Percentiles rank a stretch among this genome's conserved stretches.
Evolutionary conservation across 64 coral and sea anemone species (phyloP).

Genomic region (Hydrozoanthus tunicans): DNA sequence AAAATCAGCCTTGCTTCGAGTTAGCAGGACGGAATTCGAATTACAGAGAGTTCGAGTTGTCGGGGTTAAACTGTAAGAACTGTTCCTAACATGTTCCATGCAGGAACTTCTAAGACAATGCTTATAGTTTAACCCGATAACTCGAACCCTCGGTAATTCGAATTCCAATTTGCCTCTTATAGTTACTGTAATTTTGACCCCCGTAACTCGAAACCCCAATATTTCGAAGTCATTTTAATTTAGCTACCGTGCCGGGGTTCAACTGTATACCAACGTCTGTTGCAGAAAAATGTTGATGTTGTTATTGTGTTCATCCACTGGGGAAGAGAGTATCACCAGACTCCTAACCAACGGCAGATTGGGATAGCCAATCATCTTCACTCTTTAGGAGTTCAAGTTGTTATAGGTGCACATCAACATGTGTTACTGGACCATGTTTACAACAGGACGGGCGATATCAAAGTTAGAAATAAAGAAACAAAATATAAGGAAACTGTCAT

Average conservation of each 20-base stretch:
- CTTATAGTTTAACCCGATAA: too few relatives aligned
- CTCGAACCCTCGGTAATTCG: too few relatives aligned
- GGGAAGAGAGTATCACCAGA: constrained; percentile 17
- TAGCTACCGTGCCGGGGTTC: not conserved
- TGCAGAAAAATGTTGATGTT: constrained; percentile 57
- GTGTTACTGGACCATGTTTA: constrained; percentile 57
- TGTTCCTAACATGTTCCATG: too few relatives aligned
- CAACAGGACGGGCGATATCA: not conserved
- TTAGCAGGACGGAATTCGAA: too few relatives aligned
- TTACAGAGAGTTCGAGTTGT: too few relatives aligned
- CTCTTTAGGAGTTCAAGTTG: constrained; percentile 63
- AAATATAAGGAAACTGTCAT: not conserved
- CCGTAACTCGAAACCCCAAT: not conserved
- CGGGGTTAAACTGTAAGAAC: too few relatives aligned
- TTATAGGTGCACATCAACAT: constrained; percentile 73
- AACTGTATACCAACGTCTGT: not conserved
- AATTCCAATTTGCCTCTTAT: too few relatives aligned
- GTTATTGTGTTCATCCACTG: constrained; percentile 74
- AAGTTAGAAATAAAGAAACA: not conserved
- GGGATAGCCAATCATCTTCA: constrained; percentile 49
- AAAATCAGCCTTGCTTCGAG: too few relatives aligned
- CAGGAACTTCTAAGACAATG: too few relatives aligned
- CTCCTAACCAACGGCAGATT: constrained; percentile 31
- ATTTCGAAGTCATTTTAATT: not conserved
- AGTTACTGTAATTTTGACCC: too few relatives aligned